Evolutionary conservation across 2,888 invertebrate genomes (phyloP).

Genomic region (Gibbula magus): DNA sequence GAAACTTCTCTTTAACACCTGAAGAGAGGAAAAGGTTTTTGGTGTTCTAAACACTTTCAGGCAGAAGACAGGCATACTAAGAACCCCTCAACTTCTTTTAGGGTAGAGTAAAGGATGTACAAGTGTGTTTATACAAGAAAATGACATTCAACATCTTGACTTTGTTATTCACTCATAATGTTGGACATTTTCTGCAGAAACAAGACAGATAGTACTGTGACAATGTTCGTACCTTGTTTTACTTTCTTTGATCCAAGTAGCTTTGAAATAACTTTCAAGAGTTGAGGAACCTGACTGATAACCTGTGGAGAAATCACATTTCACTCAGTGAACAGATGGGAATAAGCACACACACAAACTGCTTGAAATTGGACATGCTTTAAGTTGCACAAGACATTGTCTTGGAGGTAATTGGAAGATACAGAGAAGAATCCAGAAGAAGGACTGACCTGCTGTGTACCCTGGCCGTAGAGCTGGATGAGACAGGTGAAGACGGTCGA

Average conservation of each 20-base stretch:
- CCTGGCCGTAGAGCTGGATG: slow-evolving; percentile 80
- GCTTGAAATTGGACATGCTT: no score
- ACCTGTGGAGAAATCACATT: slow-evolving; percentile 42
- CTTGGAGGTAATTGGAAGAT: no score
- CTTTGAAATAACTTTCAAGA: slow-evolving; percentile 52
- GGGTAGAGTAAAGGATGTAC: no score
- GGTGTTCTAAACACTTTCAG: no score
- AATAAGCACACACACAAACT: not conserved
- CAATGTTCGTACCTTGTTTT: slow-evolving; percentile 50
- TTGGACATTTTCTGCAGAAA: not conserved
- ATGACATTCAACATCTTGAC: no score
- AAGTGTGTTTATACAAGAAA: no score
- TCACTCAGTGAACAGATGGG: not conserved
- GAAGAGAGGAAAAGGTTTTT: no score
- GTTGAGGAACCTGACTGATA: slow-evolving; percentile 44
- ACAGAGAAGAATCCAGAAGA: not conserved
- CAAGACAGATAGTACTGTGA: not conserved
- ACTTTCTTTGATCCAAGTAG: slow-evolving; percentile 61
- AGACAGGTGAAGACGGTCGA: slow-evolving; percentile 83
- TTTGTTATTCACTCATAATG: no score
- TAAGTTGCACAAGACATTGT: no score
- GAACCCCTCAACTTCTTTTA: no score
- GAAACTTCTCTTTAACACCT: no score
- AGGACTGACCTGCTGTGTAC: slow-evolving; percentile 77
- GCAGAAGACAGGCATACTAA: no score